Evolutionary conservation across 2,797 vertebrate species (phyloP), one percentile per base, ranked within the genome.

Genomic region (Pantherophis vulpinus): DNA sequence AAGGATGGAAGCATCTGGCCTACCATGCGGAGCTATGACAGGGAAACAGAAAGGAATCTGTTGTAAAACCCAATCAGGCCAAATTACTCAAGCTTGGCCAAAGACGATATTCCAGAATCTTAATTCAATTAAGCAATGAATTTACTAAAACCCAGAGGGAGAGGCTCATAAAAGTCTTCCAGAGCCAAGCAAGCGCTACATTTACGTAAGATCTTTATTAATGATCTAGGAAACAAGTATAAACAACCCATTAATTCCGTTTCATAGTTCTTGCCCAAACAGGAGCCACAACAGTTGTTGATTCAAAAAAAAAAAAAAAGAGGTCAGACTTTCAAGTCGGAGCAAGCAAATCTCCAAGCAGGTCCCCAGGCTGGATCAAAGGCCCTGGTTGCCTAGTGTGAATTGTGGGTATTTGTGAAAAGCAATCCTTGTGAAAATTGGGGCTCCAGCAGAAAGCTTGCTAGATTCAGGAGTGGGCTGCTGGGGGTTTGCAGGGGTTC

Each of bases 201-300:
- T 97, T 97, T 96, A 95, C 95, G 97, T 95, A 94, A 96, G 94
- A 94, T 95, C 95, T 97, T 97, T 96, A 97, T 97, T 97, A 97
- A 97, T 93, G 93, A 97, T 95, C 95, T 96, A 93, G 95, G 96
- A 96, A 96, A 66, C 94, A 74, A 47, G 29, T 47, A 79, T 93
- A 94, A 97, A 95, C 95, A 96, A 95, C 94, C 93, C 95, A 95
- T 95, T 97, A 95, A 97, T 97, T 97, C 97, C 90, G 91, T 96
- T 96, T 83, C 96, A 94, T 95, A 94, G 96, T 96, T 70, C 92
- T 94, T 94, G 92, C 91, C 86, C 79, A 0, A 6, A 42, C 87
- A 92, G 94, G 94, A 96, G 95, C 93, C 93, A 91, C 89, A 74
- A 63, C 63, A 89, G 97, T 91, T 1, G 7, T 96, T 86, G 79